Evolutionary conservation across 2,113 vertebrate species (phyloP), one percentile per base, ranked within the genome.

Genomic region (Acanthisitta chloris): DNA sequence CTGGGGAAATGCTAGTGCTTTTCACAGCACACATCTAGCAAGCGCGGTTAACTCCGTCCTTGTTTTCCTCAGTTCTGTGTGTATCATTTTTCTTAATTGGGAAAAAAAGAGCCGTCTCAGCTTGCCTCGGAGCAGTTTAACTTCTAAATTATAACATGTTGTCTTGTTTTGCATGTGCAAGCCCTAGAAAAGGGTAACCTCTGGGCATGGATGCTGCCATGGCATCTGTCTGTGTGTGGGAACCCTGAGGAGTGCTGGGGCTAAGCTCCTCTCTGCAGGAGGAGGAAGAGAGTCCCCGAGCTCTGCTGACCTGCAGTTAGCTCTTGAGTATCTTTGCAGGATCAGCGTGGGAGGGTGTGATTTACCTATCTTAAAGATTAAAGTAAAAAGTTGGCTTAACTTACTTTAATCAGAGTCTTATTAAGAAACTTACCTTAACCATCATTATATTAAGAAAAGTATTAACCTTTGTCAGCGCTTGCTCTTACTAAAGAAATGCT

Each of bases 341-440:
- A 83, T 84, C 73, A 78, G n/a, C 64, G 58, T 31, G 24, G 46
- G 70, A 85, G 45, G 18, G 21, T 73, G 70, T 81, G 70, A 90
- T 90, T 94, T 95, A 66, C 81, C 73, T 73, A 8, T 87, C 88
- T 85, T 70, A 81, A 90, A 96, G 88, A 90, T 86, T 78, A 81
- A 93, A 90, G 88, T 83, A 71, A 86, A 92, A 92, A 87, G 71
- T 13, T 70, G 28, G 42, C 66, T 95, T 93, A 81, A 51, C 24
- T 62, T 65, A 65, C 36, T 61, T 92, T 72, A 84, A 84, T 81
- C 58, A 77, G 34, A 40, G 36, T 64, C 77, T 80, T 83, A 64
- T 46, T 80, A 93, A 83, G 83, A 76, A 91, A 80, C 21, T 64
- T 86, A 36, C 48, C 17, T 82, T 88, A 10, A 76, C 86, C 92